phyloP scores from a whole-genome alignment of 2,113 vertebrate genomes.

The Ailuropoda melanoleuca region DNA sequence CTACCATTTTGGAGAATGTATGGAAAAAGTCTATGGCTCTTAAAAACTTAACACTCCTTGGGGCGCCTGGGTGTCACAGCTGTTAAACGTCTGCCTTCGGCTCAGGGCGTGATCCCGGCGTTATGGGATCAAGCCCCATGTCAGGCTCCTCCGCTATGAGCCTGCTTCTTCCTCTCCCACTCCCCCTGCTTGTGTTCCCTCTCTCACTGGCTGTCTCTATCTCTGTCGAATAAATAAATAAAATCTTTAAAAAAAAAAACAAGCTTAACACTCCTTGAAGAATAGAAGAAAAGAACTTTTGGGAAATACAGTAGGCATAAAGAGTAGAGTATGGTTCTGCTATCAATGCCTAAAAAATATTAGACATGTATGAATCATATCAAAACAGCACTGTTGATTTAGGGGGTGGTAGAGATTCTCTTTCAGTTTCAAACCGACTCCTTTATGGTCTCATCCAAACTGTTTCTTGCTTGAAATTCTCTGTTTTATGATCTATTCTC shows the following conservation, averaged over 20 bases:
- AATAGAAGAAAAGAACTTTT: slow-evolving; percentile 1
- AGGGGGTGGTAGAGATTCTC: neutral
- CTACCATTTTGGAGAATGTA: neutral
- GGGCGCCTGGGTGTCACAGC: too few species aligned
- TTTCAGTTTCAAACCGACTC: neutral
- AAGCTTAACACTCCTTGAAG: neutral
- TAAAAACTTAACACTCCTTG: neutral
- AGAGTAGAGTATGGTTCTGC: neutral
- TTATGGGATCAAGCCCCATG: too few species aligned
- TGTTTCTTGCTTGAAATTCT: slow-evolving; percentile 36
- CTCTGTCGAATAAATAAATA: too few species aligned
- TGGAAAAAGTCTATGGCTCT: neutral
- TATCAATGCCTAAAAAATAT: neutral
- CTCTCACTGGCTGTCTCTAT: too few species aligned
- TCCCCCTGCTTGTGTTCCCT: too few species aligned
- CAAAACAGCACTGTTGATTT: neutral
- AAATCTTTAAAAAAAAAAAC: too few species aligned
- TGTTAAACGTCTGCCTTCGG: too few species aligned
- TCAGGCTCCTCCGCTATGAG: too few species aligned
- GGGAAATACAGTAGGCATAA: neutral
- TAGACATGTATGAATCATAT: neutral
- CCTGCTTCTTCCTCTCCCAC: too few species aligned
- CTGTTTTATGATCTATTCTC: slow-evolving; percentile 30
- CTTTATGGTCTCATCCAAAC: neutral
- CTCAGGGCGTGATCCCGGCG: too few species aligned